These are phyloP conservation scores for Drosophila sechellia DNA, from an alignment of 1,140 invertebrate species.

Conservation along the genomic window DNA sequence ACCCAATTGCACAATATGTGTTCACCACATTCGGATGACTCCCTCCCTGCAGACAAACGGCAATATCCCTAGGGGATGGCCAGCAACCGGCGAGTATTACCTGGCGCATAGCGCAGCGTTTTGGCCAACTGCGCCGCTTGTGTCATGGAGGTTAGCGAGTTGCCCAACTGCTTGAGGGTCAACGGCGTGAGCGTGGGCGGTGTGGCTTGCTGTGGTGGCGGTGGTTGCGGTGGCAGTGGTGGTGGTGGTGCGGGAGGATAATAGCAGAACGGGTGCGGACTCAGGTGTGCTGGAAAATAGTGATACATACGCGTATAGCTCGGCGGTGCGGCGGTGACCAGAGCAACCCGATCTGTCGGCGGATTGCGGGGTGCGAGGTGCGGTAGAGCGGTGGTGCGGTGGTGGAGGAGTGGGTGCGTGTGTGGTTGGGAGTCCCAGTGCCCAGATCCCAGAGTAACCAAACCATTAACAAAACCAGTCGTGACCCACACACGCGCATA, in stretches of 20 bases:
- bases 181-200: slow-evolving; percentile 75
- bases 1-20: background rate
- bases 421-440: slow-evolving; percentile 54
- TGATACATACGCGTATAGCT: slow-evolving; percentile 86
- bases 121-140: slow-evolving; percentile 83
- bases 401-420: slow-evolving; percentile 36
- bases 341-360: slow-evolving; percentile 84
- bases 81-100: slow-evolving; percentile 56
- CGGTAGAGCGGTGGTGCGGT: slow-evolving; percentile 20
- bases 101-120: slow-evolving; percentile 83
- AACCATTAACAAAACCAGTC: slow-evolving; percentile 70
- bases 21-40: background rate
- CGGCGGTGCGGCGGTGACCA: slow-evolving; percentile 85
- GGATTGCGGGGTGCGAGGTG: slow-evolving; percentile 38
- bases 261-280: slow-evolving; percentile 85
- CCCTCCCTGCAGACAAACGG: slow-evolving; percentile 6
- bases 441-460: slow-evolving; percentile 55
- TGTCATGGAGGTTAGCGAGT: slow-evolving; percentile 82
- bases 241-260: slow-evolving; percentile 84
- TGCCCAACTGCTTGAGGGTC: slow-evolving; percentile 83
- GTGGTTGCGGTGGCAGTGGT: slow-evolving; percentile 76
- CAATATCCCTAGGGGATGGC: background rate
- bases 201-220: slow-evolving; percentile 53
- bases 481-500: slow-evolving; percentile 59
- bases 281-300: slow-evolving; percentile 85